Conservation (phyloP, 2,888 invertebrate genomes). For the Scaptomyza flava region DNA sequence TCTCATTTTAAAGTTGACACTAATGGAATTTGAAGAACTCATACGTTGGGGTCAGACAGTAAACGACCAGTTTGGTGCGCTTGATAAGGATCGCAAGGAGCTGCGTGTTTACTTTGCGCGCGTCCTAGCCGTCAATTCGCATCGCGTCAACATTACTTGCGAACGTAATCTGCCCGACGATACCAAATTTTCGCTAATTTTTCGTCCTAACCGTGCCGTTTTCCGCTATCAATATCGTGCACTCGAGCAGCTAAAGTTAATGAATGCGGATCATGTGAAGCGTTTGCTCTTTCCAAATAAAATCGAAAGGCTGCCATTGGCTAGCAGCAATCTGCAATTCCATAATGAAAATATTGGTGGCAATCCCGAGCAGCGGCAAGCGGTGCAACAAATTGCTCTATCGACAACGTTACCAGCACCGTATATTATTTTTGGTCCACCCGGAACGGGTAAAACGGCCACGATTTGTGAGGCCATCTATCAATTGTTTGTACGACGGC, state of each 20-base stretch:
- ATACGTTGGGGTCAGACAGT: conserved; percentile 50
- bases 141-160: conserved; percentile 71
- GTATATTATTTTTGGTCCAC: conserved; percentile 91
- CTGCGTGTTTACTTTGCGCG: conserved; percentile 66
- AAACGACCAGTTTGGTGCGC: conserved; percentile 46
- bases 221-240: conserved; percentile 81
- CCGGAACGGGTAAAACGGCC: conserved; percentile 89
- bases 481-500: conserved; percentile 85
- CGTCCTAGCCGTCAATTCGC: conserved; percentile 59
- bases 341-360: conserved; percentile 81
- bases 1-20: conserved; percentile 54
- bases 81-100: conserved; percentile 46
- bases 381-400: conserved; percentile 88
- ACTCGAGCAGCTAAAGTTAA: conserved; percentile 54
- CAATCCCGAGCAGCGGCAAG: conserved; percentile 87
- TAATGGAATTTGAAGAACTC: conserved; percentile 57
- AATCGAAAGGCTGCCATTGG: conserved; percentile 5
- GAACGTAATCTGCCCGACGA: conserved; percentile 57
- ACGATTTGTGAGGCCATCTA: conserved; percentile 89
- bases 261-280: conserved; percentile 36
- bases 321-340: conserved; percentile 25
- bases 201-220: conserved; percentile 71
- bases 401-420: conserved; percentile 86
- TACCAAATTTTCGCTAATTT: conserved; percentile 59
- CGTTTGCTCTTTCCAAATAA: conserved; percentile 63